Percentiles rank a stretch among this genome's conserved stretches.
These are phyloP conservation scores for Aphelenchoides fujianensis DNA, from an alignment of 1,140 invertebrate species.

Conservation along the genomic window DNA sequence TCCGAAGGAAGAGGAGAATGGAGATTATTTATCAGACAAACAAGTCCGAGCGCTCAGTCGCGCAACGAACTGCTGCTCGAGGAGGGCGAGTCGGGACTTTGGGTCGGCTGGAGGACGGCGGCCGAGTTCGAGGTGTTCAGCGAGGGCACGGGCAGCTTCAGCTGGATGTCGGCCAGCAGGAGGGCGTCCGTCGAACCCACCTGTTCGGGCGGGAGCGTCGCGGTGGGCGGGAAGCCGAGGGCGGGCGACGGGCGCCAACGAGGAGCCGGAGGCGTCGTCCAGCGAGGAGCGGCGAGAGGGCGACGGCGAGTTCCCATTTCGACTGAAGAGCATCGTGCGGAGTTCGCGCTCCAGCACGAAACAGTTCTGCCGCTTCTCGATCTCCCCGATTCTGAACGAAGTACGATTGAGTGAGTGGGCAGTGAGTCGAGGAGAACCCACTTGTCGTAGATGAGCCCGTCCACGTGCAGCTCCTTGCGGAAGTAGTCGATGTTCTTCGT, in stretches of 20 bases:
- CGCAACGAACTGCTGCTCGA: neutral
- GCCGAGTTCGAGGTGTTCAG: conserved; percentile 2
- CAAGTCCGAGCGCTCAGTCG: too few relatives aligned
- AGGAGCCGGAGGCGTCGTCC: neutral
- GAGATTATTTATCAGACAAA: too few relatives aligned
- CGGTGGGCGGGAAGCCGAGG: too few relatives aligned
- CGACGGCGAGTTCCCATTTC: neutral
- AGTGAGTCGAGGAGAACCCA: neutral
- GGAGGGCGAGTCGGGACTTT: neutral
- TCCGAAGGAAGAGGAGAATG: too few relatives aligned
- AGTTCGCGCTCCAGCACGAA: conserved; percentile 33
- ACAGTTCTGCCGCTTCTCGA: conserved; percentile 40
- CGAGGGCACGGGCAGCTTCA: neutral
- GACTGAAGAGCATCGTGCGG: neutral
- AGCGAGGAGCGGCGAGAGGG: neutral
- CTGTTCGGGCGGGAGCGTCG: neutral
- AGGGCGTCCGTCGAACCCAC: neutral
- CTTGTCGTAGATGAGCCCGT: conserved; percentile 60
- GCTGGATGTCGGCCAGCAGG: neutral
- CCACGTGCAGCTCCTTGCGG: conserved; percentile 51
- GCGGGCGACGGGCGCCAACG: neutral
- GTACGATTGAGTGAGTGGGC: neutral
- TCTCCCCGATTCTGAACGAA: conserved; percentile 42
- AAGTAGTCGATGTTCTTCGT: conserved; percentile 60
- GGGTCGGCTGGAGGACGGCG: neutral